Base-by-base conservation (phyloP, 2,113 vertebrate species). In the Nipponia nippon region DNA sequence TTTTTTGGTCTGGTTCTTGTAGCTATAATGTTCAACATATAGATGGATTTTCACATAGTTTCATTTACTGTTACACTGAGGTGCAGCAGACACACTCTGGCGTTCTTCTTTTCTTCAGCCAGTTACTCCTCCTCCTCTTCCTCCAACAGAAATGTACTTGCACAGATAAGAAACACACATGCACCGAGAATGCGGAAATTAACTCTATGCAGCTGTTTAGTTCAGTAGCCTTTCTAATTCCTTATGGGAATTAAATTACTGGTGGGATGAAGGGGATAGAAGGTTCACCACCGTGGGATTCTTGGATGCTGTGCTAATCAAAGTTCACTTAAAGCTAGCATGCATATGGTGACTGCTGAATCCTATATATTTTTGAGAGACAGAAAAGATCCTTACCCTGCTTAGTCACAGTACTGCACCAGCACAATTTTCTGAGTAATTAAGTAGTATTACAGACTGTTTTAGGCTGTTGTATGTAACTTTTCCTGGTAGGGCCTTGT, bases 401-500 rank as follows among this genome's bases (percentile, higher is more conserved):
- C 93, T 95, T 90, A 85, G 85, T 96, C 91, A 81, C 11, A 58
- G 76, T 47, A n/a, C 50, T 76, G 36, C 11, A 53, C 18, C 50
- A 47, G 36, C 27, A 66, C 63, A 17, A 50, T 92, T 69, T 90
- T 19, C 23, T 27, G 76, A 40, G 81, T 75, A 96, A 93, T 75
- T 30, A 71, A 72, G 81, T 96, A 96, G 34, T 53, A 8, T 63
- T 34, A 59, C 50, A 96, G 83, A 67, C 80, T 96, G 90, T 14
- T 42, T 66, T 30, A 83, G 66, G 77, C 55, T 25, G 23, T 8
- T 63, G 26, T 83, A 92, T 95, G 32, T 96, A 85, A 83, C 49
- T 94, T 97, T 96, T 93, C 65, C 67, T 93, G 73, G 50, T 88
- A 89, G 44, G 70, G 34, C 91, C 50, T 92, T 92, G 40, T 79